phyloP scores from a whole-genome alignment of 1,140 invertebrate genomes.

The Drosophila ananassae region DNA sequence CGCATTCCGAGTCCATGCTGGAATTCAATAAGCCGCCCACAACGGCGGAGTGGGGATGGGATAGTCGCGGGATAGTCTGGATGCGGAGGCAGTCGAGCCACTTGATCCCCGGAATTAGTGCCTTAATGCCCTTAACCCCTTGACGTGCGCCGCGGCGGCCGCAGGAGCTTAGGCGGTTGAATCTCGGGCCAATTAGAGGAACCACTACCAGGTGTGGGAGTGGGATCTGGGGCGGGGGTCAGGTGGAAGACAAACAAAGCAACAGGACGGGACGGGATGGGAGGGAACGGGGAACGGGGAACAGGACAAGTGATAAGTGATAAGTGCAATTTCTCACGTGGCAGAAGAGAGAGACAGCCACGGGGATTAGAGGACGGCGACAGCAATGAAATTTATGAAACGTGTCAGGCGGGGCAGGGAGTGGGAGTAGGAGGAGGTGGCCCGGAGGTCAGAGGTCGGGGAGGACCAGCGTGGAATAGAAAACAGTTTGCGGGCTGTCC shows the following conservation, averaged over 20 bases:
- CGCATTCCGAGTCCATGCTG: slow-evolving; percentile 34
- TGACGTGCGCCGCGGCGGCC: slow-evolving; percentile 22
- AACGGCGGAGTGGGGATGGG: neutral
- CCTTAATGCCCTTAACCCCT: slow-evolving; percentile 21
- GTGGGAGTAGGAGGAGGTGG: neutral
- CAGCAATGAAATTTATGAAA: slow-evolving; percentile 75
- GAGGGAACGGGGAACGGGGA: slow-evolving; percentile 14
- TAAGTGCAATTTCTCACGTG: slow-evolving; percentile 78
- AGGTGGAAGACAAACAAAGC: neutral
- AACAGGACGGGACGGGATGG: neutral
- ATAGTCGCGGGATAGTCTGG: no score
- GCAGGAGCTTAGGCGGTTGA: slow-evolving; percentile 19
- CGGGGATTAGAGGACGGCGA: slow-evolving; percentile 68
- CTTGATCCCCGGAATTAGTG: slow-evolving; percentile 35
- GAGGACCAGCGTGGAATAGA: neutral
- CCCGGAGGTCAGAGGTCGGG: neutral
- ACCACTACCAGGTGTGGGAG: no score
- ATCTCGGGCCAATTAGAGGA: slow-evolving; percentile 24
- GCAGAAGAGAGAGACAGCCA: slow-evolving; percentile 32
- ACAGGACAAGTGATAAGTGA: slow-evolving; percentile 64
- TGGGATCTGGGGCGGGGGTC: neutral
- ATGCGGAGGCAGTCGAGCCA: slow-evolving; percentile 15
- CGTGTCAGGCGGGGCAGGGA: slow-evolving; percentile 42
- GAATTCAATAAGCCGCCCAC: neutral
- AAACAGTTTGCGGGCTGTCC: neutral